A percentile compares a stretch with the other conserved stretches of the same genome.
These are phyloP conservation scores for Sebastes flavidus DNA, from an alignment of 2,797 vertebrate species.

Conservation along the genomic window DNA sequence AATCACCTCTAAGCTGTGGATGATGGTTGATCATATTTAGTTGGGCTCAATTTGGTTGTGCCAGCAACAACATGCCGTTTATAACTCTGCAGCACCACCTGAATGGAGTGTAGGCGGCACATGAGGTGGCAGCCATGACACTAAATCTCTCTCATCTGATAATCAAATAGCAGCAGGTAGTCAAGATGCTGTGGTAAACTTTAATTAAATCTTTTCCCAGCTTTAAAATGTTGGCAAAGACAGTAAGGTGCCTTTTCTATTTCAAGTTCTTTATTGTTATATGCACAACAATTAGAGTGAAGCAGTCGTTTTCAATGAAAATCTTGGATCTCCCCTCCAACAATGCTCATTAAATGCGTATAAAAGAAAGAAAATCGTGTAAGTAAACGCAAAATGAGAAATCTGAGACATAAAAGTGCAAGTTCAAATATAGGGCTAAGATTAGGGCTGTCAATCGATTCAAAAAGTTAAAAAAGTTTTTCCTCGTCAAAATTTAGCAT, in stretches of 20 bases:
- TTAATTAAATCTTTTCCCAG: background rate
- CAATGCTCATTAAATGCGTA: background rate
- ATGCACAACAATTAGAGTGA: background rate
- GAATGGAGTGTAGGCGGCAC: background rate
- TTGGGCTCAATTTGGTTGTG: background rate
- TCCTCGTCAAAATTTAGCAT: too few relatives aligned
- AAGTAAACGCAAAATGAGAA: background rate
- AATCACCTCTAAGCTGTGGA: background rate
- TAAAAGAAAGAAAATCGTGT: background rate
- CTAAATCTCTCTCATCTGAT: background rate
- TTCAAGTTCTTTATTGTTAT: background rate
- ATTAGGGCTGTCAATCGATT: too few relatives aligned
- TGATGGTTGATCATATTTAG: background rate
- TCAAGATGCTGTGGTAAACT: background rate
- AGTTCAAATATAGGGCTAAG: background rate
- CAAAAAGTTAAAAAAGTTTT: too few relatives aligned
- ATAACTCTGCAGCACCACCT: background rate
- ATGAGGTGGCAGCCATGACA: background rate
- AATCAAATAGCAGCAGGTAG: conserved; percentile 2
- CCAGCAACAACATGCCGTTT: background rate
- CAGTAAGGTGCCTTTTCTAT: background rate
- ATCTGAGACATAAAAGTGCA: background rate
- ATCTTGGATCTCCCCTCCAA: background rate
- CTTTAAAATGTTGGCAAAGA: background rate
- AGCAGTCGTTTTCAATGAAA: background rate